Percentiles rank a stretch among this genome's conserved stretches.
Conservation (phyloP, 2,888 invertebrate species). For the Bombylius major region DNA sequence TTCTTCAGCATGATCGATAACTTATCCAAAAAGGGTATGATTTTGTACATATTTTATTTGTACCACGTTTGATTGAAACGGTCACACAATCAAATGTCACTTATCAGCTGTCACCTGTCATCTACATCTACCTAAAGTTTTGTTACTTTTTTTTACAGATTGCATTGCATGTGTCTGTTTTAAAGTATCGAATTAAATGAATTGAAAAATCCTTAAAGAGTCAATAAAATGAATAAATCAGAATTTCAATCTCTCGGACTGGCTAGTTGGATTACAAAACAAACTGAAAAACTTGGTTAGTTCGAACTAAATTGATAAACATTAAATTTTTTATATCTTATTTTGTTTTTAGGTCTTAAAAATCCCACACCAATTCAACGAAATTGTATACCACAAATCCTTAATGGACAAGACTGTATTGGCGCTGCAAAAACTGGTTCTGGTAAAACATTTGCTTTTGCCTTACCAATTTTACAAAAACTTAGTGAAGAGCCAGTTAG, state of each 20-base stretch:
- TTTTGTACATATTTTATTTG: too few species aligned
- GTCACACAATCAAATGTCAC: too few species aligned
- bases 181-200: too few species aligned
- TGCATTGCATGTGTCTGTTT: too few species aligned
- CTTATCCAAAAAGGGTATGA: too few species aligned
- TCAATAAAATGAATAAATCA: not conserved
- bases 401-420: conserved; percentile 75
- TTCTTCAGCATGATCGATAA: too few species aligned
- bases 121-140: too few species aligned
- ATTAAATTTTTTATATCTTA: not conserved
- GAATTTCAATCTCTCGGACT: conserved; percentile 50
- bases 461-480: conserved; percentile 82
- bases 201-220: too few species aligned
- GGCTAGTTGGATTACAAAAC: conserved; percentile 61
- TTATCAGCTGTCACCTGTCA: too few species aligned
- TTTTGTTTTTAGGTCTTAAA: conserved; percentile 48
- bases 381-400: conserved; percentile 65
- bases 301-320: not conserved
- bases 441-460: conserved; percentile 97
- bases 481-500: conserved; percentile 91
- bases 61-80: too few species aligned
- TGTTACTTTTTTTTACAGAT: too few species aligned
- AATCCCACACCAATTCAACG: conserved; percentile 70
- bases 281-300: conserved; percentile 54
- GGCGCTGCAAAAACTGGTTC: conserved; percentile 97